A percentile compares a stretch with the other conserved stretches of the same genome.
phyloP scores from a whole-genome alignment of 2,888 invertebrate genomes.

The Imbricaverruca yamaguchii region DNA sequence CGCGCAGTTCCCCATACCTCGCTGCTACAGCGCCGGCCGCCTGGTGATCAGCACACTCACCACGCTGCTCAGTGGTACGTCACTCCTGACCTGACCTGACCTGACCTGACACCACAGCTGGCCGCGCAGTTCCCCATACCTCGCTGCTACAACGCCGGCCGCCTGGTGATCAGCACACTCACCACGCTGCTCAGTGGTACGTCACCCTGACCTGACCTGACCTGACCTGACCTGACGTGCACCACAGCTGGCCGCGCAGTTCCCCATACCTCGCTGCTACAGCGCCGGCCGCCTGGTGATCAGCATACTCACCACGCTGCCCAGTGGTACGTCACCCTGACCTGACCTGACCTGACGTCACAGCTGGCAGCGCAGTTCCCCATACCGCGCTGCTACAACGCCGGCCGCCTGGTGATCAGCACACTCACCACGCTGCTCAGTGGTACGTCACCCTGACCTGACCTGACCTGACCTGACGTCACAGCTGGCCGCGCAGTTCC shows the following conservation, averaged over 20 bases:
- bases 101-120: too few relatives aligned
- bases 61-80: constrained; percentile 62
- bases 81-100: too few relatives aligned
- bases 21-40: constrained; percentile 81
- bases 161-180: constrained; percentile 78
- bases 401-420: constrained; percentile 81
- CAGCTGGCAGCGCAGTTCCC: constrained; percentile 90
- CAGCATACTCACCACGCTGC: too few relatives aligned
- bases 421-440: constrained; percentile 74
- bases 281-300: too few relatives aligned
- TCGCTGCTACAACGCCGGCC: constrained; percentile 81
- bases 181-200: constrained; percentile 67
- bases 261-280: too few relatives aligned
- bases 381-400: constrained; percentile 80
- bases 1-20: constrained; percentile 88
- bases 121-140: constrained; percentile 91
- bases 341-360: constrained; percentile 83
- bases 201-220: too few relatives aligned
- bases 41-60: constrained; percentile 80
- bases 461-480: constrained; percentile 87
- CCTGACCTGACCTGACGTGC: too few relatives aligned
- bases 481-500: constrained; percentile 85
- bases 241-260: too few relatives aligned
- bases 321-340: too few relatives aligned
- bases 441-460: too few relatives aligned